Conservation (phyloP, 2,888 invertebrate species). For the Ormyrus thymus region DNA sequence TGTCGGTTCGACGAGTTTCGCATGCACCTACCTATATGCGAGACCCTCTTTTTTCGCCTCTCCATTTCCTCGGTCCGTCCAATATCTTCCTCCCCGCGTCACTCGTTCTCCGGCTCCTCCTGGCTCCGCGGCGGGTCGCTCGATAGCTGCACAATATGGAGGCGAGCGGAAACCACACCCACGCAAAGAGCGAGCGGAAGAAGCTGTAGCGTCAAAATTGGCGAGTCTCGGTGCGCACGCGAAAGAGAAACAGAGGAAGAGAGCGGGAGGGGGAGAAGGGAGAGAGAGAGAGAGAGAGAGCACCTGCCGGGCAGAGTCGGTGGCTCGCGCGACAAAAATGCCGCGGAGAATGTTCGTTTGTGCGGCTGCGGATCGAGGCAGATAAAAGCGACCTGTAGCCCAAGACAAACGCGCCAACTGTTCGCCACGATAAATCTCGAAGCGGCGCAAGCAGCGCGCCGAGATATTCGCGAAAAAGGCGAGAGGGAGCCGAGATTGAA, state of each 20-base stretch:
- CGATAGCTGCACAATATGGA: slow-evolving; percentile 62
- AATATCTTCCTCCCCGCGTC: slow-evolving; percentile 34
- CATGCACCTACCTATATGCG: slow-evolving; percentile 57
- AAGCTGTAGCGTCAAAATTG: too few relatives aligned
- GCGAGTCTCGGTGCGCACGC: not conserved
- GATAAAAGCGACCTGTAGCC: slow-evolving; percentile 59
- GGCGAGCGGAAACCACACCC: slow-evolving; percentile 58
- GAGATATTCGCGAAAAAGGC: slow-evolving; percentile 37
- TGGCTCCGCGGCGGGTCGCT: slow-evolving; percentile 46
- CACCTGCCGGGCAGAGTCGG: not conserved
- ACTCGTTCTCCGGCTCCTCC: slow-evolving; percentile 27
- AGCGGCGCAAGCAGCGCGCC: slow-evolving; percentile 17
- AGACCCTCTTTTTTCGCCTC: not conserved
- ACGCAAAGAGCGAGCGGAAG: slow-evolving; percentile 37
- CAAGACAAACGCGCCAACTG: slow-evolving; percentile 56
- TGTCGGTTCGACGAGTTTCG: slow-evolving; percentile 64
- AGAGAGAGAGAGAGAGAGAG: too few relatives aligned
- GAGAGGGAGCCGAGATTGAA: slow-evolving; percentile 33
- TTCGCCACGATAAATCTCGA: slow-evolving; percentile 55
- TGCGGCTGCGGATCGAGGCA: slow-evolving; percentile 45
- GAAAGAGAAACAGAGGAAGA: not conserved
- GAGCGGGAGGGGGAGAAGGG: too few relatives aligned
- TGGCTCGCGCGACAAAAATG: slow-evolving; percentile 31
- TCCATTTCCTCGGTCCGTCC: not conserved
- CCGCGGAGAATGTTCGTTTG: slow-evolving; percentile 47